phyloP scores from a whole-genome alignment of 1,140 invertebrate species.

The Cyrtorhinus lividipennis region DNA sequence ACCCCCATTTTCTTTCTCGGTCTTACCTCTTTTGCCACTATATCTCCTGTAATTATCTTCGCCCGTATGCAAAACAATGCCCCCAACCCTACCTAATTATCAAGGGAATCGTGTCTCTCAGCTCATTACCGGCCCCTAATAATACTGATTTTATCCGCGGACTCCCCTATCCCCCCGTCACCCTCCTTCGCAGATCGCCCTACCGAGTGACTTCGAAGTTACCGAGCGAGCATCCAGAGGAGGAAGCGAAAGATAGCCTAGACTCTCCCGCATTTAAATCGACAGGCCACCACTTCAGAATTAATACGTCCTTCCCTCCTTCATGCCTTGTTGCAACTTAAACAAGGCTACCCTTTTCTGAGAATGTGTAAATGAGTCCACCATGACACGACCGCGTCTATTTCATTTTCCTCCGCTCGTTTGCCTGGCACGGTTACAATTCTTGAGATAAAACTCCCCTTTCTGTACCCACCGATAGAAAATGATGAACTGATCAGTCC shows the following conservation, averaged over 20 bases:
- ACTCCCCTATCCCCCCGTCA: background rate
- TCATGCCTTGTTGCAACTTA: background rate
- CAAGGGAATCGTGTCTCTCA: conserved; percentile 9
- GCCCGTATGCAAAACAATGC: conserved; percentile 6
- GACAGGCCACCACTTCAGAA: background rate
- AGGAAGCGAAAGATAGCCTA: background rate
- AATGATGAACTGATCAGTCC: too few relatives aligned
- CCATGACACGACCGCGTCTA: too few relatives aligned
- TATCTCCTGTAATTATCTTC: conserved; percentile 4
- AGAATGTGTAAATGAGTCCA: conserved; percentile 4
- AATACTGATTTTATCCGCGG: conserved; percentile 3
- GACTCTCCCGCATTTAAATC: conserved; percentile 3
- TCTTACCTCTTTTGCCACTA: background rate
- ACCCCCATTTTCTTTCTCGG: background rate
- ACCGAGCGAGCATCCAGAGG: too few relatives aligned
- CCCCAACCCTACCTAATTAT: conserved; percentile 7
- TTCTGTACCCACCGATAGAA: too few relatives aligned
- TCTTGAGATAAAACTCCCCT: background rate
- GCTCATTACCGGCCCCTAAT: conserved; percentile 8
- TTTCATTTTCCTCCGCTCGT: too few relatives aligned
- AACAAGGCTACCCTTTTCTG: conserved; percentile 1
- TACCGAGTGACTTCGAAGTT: too few relatives aligned
- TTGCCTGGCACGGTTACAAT: too few relatives aligned
- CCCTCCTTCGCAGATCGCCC: background rate
- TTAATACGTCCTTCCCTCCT: conserved; percentile 1